Evolutionary conservation across 2,113 vertebrate genomes (phyloP).

Genomic region (Seriola dumerili): DNA sequence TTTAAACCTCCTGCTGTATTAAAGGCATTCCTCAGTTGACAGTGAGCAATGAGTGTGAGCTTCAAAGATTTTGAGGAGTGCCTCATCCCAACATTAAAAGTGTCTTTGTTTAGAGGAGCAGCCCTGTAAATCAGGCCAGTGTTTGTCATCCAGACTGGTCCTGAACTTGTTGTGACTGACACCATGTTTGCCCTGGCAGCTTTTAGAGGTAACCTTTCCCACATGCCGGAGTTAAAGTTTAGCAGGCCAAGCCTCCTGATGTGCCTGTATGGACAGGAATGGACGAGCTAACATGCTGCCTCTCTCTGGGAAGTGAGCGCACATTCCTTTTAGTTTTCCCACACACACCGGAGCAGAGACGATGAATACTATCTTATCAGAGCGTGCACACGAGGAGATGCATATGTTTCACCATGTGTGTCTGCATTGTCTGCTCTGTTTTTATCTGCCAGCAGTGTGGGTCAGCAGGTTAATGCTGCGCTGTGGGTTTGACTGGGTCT

Average conservation of each 20-base stretch:
- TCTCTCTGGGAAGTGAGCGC: constrained; percentile 36
- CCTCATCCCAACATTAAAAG: constrained; percentile 67
- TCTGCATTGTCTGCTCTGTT: constrained; percentile 33
- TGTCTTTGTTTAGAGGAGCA: constrained; percentile 65
- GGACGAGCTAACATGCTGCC: constrained; percentile 47
- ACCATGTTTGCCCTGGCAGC: constrained; percentile 67
- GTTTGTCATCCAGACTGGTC: constrained; percentile 62
- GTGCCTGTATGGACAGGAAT: constrained; percentile 59
- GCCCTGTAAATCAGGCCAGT: constrained; percentile 38
- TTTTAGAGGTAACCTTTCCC: constrained; percentile 72
- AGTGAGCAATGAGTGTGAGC: constrained; percentile 29
- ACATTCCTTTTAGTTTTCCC: constrained; percentile 61
- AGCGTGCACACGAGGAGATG: constrained; percentile 24
- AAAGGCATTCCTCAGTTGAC: constrained; percentile 23
- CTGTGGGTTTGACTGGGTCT: not conserved
- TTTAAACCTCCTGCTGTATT: not conserved
- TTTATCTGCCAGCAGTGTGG: constrained; percentile 23
- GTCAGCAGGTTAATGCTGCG: constrained; percentile 33
- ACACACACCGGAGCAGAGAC: constrained; percentile 22
- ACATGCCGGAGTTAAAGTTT: constrained; percentile 60
- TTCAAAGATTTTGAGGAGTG: constrained; percentile 51
- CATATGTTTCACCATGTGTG: constrained; percentile 28
- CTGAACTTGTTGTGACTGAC: constrained; percentile 71
- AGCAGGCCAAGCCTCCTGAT: constrained; percentile 50
- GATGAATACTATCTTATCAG: constrained; percentile 58